phyloP scores from a whole-genome alignment of 2,113 vertebrate species.

The Aix galericulata region DNA sequence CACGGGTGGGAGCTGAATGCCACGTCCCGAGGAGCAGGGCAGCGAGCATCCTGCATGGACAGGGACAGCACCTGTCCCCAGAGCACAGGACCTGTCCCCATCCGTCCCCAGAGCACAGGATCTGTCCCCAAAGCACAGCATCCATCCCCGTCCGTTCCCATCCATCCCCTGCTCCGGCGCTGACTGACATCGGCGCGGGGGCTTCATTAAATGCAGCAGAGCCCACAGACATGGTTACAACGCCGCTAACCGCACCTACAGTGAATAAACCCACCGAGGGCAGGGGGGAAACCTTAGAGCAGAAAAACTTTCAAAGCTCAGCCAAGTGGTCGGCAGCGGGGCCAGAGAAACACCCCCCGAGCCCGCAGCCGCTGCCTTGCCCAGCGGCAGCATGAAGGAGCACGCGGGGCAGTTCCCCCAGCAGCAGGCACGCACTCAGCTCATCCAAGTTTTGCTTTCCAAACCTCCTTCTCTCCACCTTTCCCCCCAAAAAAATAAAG shows the following conservation, averaged over 20 bases:
- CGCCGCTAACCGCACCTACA: fast-evolving
- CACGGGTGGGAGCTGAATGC: neutral
- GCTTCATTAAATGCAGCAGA: neutral
- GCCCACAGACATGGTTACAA: neutral
- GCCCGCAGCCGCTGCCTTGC: neutral
- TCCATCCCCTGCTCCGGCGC: neutral
- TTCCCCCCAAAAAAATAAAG: too few relatives aligned
- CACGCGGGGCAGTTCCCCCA: neutral
- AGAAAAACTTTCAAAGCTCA: neutral
- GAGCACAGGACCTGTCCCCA: neutral
- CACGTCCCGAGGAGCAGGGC: neutral
- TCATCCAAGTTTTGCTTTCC: neutral
- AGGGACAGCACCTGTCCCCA: neutral
- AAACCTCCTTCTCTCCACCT: neutral
- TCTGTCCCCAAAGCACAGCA: neutral
- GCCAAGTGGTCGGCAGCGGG: neutral
- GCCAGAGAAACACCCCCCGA: neutral
- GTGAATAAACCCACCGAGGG: fast-evolving
- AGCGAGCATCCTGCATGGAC: neutral
- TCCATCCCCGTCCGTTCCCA: neutral
- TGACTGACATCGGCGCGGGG: neutral
- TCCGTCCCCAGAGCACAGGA: neutral
- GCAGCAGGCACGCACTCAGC: neutral
- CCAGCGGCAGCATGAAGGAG: neutral
- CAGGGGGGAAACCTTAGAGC: fast-evolving